Base-by-base conservation (phyloP, 2,113 vertebrate species). In the Albula glossodonta region DNA sequence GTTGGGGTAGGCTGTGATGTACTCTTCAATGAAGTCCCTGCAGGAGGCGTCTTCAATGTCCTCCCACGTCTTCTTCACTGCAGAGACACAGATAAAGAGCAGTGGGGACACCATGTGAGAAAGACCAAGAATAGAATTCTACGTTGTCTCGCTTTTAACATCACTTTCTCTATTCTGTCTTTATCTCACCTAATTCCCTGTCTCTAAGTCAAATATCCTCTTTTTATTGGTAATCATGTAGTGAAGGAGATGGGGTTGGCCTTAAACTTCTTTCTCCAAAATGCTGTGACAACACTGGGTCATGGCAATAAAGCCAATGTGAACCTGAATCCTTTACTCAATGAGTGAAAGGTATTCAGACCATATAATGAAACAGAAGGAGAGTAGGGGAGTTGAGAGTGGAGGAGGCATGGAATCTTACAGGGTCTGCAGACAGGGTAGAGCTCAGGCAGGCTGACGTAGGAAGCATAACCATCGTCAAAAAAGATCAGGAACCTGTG, bases 401-500 rank as follows among this genome's bases (percentile, higher is more conserved):
- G 1, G n/a, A 22, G 70, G 6, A 5, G 9, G n/a, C 8, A 8
- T 10, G 19, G 25, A 2, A 12, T 86, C 97, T 97, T 94, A 99
- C 98, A 0, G 8, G 98, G 97, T 86, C 97, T 92, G 90, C 98
- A 99, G 85, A 99, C 90, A 0, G 97, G 96, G 90, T 97, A 98
- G 9, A 99, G 96, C 86, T 99, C 98, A 48, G 97, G 96, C 70
- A 98, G 95, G 4, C 95, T 96, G 78, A 99, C 98, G 0, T 99
- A 99, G 0, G 98, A 99, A 0, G 98, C 98, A 0, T 99, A 99
- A 2, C 98, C 98, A 0, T 99, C 98, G 2, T 99, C 98, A 0
- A 99, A 99, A 91, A 99, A 99, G 87, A 99, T 99, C 82, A 99
- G 94, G 89, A 98, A 99, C 92, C 98, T 99, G 92, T 31, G 91